These are phyloP conservation scores for Tetrao urogallus DNA, from an alignment of 2,113 vertebrate genomes.

Conservation along the genomic window DNA sequence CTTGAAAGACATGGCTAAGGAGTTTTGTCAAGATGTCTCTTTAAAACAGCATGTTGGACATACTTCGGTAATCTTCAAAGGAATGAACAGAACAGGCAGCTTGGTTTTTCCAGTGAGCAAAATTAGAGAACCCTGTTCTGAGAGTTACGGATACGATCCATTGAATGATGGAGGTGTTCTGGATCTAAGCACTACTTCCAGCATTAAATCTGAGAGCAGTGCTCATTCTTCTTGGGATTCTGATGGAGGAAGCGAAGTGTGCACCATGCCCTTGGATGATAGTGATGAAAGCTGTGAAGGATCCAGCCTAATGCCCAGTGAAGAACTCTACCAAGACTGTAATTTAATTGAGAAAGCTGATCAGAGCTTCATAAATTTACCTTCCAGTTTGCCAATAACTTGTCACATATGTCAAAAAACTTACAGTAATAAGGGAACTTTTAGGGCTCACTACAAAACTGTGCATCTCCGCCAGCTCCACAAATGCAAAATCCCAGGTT, in stretches of 20 bases:
- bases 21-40: constrained; percentile 81
- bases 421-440: constrained; percentile 96
- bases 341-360: constrained; percentile 78
- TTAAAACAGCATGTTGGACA: constrained; percentile 82
- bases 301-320: constrained; percentile 66
- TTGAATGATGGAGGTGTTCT: constrained; percentile 85
- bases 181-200: constrained; percentile 92
- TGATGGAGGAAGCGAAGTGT: constrained; percentile 89
- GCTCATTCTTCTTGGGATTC: constrained; percentile 92
- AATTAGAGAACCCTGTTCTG: constrained; percentile 69
- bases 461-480: constrained; percentile 95
- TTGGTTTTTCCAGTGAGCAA: constrained; percentile 90
- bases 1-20: constrained; percentile 83
- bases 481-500: constrained; percentile 94
- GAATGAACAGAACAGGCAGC: constrained; percentile 87
- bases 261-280: constrained; percentile 82
- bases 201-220: constrained; percentile 82
- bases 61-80: constrained; percentile 91
- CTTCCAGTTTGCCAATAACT: constrained; percentile 86
- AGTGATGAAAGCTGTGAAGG: constrained; percentile 91
- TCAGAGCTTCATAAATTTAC: constrained; percentile 74
- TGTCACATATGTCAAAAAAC: constrained; percentile 96
- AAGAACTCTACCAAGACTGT: constrained; percentile 77
- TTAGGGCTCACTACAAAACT: constrained; percentile 97
- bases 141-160: constrained; percentile 68